Percentiles rank a stretch among this genome's conserved stretches.
These are phyloP conservation scores for Psophia crepitans DNA, from an alignment of 2,113 vertebrate species.

Conservation along the genomic window DNA sequence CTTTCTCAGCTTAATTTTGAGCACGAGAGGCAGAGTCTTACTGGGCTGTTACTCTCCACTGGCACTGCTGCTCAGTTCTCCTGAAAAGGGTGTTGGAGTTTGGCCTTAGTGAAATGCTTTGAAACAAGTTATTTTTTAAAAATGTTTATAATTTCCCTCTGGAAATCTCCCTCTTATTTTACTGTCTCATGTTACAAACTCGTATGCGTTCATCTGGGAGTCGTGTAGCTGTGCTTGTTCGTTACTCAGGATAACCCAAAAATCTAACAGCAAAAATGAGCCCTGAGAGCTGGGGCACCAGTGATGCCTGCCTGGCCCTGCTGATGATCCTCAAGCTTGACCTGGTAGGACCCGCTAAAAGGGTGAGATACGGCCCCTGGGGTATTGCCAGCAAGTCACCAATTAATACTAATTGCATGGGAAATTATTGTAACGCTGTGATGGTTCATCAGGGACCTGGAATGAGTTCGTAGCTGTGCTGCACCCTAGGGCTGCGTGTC, in stretches of 20 bases:
- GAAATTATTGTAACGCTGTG: not conserved
- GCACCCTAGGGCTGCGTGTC: not conserved
- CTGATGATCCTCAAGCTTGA: not conserved
- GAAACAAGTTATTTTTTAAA: not conserved
- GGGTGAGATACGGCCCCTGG: not conserved
- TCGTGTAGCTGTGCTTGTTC: accelerated
- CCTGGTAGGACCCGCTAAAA: not conserved
- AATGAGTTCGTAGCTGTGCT: not conserved
- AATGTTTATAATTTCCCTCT: not conserved
- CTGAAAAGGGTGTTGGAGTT: not conserved
- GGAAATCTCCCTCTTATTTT: not conserved
- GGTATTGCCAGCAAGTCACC: not conserved
- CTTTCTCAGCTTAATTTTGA: not conserved
- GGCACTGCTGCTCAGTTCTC: not conserved
- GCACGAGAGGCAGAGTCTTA: not conserved
- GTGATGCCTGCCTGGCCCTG: not conserved
- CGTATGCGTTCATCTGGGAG: not conserved
- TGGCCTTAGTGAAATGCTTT: not conserved
- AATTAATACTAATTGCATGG: conserved; percentile 56
- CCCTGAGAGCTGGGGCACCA: not conserved
- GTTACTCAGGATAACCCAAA: not conserved
- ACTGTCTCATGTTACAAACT: not conserved
- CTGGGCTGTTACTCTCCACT: not conserved
- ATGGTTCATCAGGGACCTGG: not conserved
- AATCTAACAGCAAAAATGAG: not conserved